Conservation (phyloP, 2,797 vertebrate genomes). For the Lindbergichthys nudifrons region DNA sequence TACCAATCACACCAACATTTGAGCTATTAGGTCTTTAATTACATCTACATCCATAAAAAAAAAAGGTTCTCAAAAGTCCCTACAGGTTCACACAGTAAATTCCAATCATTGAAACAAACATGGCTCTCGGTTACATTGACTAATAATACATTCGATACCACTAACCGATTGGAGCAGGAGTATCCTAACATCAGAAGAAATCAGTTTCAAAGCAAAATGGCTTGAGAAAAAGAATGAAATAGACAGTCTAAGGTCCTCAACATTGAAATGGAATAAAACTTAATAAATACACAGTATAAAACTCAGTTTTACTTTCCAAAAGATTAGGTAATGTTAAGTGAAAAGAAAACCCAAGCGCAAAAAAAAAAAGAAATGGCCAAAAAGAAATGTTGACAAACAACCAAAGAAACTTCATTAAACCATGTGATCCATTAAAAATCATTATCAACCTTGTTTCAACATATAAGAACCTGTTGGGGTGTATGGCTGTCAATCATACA, state of each 20-base stretch:
- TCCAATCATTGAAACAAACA: conserved; percentile 35
- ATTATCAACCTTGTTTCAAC: neutral
- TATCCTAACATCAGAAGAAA: conserved; percentile 7
- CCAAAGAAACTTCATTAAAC: conserved; percentile 11
- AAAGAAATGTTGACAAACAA: conserved; percentile 7
- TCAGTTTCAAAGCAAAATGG: conserved; percentile 16
- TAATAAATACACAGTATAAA: conserved; percentile 76
- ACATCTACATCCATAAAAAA: conserved; percentile 44
- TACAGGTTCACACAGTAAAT: conserved; percentile 4
- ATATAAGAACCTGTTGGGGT: neutral
- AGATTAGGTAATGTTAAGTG: conserved; percentile 25
- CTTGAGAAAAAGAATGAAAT: conserved; percentile 18
- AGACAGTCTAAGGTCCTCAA: conserved; percentile 14
- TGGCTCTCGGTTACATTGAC: conserved; percentile 28
- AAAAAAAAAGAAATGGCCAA: conserved; percentile 20
- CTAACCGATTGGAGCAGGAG: conserved; percentile 2
- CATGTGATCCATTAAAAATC: conserved; percentile 23
- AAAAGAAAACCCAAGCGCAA: conserved; percentile 29
- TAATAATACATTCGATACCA: conserved; percentile 10
- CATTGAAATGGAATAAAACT: conserved; percentile 59
- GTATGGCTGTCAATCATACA: conserved; percentile 23
- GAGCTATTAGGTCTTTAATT: conserved; percentile 57
- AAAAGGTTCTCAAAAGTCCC: neutral
- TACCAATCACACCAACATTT: conserved; percentile 1
- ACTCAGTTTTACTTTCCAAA: conserved; percentile 41